phyloP scores from a whole-genome alignment of 2,797 vertebrate species.

The Gymnopithys bicolor region DNA sequence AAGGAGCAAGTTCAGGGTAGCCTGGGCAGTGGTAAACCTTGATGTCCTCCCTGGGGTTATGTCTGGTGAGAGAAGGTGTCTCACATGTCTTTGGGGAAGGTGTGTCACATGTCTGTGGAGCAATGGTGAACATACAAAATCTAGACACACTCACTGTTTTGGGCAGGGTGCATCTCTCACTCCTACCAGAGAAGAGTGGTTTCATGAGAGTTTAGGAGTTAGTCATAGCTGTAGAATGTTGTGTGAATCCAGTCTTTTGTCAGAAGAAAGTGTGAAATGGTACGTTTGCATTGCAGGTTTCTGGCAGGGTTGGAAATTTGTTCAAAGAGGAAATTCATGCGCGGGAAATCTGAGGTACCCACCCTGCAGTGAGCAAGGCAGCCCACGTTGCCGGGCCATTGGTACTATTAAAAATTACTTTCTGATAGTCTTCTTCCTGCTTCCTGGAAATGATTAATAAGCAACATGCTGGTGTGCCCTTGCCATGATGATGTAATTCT shows the following conservation, averaged over 20 bases:
- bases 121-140: neutral
- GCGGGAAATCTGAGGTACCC: neutral
- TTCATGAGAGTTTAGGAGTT: neutral
- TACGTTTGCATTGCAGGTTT: neutral
- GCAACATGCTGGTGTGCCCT: neutral
- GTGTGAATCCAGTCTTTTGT: neutral
- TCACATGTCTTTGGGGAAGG: neutral
- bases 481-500: slow-evolving; percentile 37
- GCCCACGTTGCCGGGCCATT: neutral
- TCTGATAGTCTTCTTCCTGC: slow-evolving; percentile 25
- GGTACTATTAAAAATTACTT: neutral
- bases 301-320: neutral
- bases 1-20: neutral
- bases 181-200: neutral
- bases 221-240: neutral
- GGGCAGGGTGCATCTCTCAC: neutral
- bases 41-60: neutral
- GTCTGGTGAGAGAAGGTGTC: neutral
- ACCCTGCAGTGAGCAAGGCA: neutral
- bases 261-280: neutral
- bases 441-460: slow-evolving; percentile 52
- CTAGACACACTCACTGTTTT: neutral
- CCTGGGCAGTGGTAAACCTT: neutral
- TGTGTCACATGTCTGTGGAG: neutral
- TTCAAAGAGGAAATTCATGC: neutral